Conservation (phyloP, 2,888 invertebrate species). For the Philaethria dido region DNA sequence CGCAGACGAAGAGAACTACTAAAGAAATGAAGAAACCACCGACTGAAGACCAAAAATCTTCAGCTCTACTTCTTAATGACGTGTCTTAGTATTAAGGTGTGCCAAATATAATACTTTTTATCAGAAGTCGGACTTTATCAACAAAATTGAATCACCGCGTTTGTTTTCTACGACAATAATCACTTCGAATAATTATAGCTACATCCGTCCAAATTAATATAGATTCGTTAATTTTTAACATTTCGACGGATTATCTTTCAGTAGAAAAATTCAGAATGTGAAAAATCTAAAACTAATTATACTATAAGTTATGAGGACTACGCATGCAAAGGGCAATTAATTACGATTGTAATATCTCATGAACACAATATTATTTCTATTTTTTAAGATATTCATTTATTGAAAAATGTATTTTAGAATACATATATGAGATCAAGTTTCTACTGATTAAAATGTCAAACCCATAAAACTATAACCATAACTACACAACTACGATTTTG, state of each 20-base stretch:
- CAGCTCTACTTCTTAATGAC: conserved; percentile 62
- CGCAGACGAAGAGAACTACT: conserved; percentile 65
- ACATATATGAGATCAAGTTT: no score
- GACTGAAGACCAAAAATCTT: conserved; percentile 60
- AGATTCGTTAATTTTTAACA: background rate
- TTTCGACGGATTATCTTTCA: background rate
- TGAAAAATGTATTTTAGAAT: background rate
- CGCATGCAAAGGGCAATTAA: background rate
- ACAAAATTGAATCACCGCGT: conserved; percentile 2
- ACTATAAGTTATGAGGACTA: background rate
- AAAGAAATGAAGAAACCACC: conserved; percentile 62
- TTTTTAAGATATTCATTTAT: background rate
- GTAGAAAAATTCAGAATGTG: background rate
- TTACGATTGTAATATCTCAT: background rate
- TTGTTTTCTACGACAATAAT: background rate
- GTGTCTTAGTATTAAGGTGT: conserved; percentile 45
- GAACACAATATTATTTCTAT: background rate
- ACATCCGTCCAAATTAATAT: conserved; percentile 12
- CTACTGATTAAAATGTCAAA: no score
- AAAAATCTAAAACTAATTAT: background rate
- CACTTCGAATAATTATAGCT: background rate
- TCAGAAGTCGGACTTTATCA: background rate
- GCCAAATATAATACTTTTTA: conserved; percentile 28
- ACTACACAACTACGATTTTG: no score
- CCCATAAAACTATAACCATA: no score